These are phyloP conservation scores for Alces alces DNA, from an alignment of 2,113 vertebrate species.

Conservation along the genomic window DNA sequence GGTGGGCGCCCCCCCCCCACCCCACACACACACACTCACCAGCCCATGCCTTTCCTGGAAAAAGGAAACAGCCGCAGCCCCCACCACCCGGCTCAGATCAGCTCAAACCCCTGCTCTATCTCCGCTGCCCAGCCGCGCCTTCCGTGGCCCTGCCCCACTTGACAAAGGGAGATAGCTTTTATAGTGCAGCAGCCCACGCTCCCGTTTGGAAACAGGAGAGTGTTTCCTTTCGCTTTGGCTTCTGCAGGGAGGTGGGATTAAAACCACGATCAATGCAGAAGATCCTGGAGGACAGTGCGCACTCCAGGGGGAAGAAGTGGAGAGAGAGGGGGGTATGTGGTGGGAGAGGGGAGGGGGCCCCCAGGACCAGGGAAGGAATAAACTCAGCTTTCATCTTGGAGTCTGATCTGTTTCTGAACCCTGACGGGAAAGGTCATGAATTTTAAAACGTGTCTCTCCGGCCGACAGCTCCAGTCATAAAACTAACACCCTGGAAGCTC, in stretches of 20 bases:
- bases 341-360: conserved; percentile 19
- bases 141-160: conserved; percentile 67
- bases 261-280: conserved; percentile 55
- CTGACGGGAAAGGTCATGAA: conserved; percentile 79
- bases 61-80: background rate
- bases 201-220: conserved; percentile 71
- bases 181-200: conserved; percentile 59
- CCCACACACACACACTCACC: background rate
- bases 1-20: conserved; percentile 36
- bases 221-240: conserved; percentile 73
- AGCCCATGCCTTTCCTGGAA: conserved; percentile 63
- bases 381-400: conserved; percentile 76
- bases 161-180: conserved; percentile 78
- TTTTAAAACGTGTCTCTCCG: conserved; percentile 78
- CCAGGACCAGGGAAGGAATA: conserved; percentile 48
- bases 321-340: conserved; percentile 5
- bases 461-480: conserved; percentile 76
- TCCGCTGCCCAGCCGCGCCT: conserved; percentile 72
- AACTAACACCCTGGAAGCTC: conserved; percentile 53
- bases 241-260: conserved; percentile 62
- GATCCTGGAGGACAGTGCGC: conserved; percentile 73
- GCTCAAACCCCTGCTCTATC: conserved; percentile 67
- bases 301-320: conserved; percentile 55
- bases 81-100: conserved; percentile 26
- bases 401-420: conserved; percentile 74